phyloP scores from a whole-genome alignment of 2,797 vertebrate species.

The Acrocephalus scirpaceus region DNA sequence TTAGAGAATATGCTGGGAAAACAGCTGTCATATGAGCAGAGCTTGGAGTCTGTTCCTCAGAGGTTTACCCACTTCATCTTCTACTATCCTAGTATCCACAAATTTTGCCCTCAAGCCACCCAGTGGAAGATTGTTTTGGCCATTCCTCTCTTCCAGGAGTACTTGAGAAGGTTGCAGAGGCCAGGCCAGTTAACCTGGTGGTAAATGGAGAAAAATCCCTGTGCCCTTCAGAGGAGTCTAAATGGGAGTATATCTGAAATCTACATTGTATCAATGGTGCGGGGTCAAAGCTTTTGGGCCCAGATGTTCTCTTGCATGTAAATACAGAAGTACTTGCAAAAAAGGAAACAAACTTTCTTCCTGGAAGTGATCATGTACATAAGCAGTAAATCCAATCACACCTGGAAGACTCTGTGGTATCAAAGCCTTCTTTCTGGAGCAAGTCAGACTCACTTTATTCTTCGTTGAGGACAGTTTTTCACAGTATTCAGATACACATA shows the following conservation, averaged over 20 bases:
- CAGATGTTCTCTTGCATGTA: background rate
- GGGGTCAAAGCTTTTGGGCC: background rate
- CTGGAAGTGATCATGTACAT: accelerated
- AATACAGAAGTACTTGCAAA: background rate
- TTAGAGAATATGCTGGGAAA: background rate
- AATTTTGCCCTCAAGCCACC: background rate
- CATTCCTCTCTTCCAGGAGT: background rate
- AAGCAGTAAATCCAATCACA: background rate
- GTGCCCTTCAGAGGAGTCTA: background rate
- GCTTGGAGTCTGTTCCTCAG: background rate
- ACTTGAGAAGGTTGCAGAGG: background rate
- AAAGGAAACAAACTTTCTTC: background rate
- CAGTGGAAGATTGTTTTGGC: background rate
- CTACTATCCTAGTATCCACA: background rate
- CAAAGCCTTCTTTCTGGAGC: background rate
- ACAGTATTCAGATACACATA: background rate
- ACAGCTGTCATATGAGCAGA: background rate
- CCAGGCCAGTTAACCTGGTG: background rate
- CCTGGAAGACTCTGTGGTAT: background rate
- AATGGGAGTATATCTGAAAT: background rate
- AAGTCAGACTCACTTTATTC: background rate
- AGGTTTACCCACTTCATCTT: background rate
- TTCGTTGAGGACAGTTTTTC: background rate
- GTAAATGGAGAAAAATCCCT: background rate
- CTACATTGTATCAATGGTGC: background rate